These are phyloP conservation scores for Ostrea denselamellosa DNA, from an alignment of 1,140 invertebrate genomes.

Conservation along the genomic window DNA sequence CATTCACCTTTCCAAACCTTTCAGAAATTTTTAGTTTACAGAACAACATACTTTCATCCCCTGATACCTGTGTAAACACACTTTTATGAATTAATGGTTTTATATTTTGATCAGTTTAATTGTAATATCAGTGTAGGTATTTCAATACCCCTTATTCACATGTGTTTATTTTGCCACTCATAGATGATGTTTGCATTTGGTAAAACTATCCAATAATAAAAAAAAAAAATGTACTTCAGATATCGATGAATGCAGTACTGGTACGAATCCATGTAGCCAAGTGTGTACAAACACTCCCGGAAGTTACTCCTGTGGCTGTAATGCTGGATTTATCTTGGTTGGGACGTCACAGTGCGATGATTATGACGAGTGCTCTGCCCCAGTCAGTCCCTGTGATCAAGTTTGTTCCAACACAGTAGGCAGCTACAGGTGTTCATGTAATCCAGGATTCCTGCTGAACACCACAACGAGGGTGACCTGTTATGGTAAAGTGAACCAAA, in stretches of 20 bases:
- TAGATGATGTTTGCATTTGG: no score
- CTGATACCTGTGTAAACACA: no score
- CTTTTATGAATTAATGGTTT: no score
- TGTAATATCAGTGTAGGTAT: no score
- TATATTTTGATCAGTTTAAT: no score
- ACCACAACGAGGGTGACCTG: not conserved
- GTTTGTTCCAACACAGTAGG: slow-evolving; percentile 45
- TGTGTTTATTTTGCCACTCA: no score
- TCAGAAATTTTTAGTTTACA: no score
- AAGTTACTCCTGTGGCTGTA: slow-evolving; percentile 65
- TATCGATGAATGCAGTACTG: slow-evolving; percentile 63
- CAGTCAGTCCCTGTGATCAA: slow-evolving; percentile 45
- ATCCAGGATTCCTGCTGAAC: not conserved
- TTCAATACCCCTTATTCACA: no score
- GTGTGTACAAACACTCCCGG: slow-evolving; percentile 69
- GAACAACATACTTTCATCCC: no score
- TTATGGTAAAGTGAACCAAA: not conserved
- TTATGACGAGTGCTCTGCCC: slow-evolving; percentile 30
- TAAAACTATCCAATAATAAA: no score
- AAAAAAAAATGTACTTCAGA: slow-evolving; percentile 68
- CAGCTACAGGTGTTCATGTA: slow-evolving; percentile 47
- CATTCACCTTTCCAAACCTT: no score
- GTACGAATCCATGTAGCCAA: slow-evolving; percentile 63
- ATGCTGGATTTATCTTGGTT: slow-evolving; percentile 57
- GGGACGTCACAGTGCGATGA: slow-evolving; percentile 46